phyloP scores from a whole-genome alignment of 2,888 invertebrate genomes.

The Patella ulyssiponensis region DNA sequence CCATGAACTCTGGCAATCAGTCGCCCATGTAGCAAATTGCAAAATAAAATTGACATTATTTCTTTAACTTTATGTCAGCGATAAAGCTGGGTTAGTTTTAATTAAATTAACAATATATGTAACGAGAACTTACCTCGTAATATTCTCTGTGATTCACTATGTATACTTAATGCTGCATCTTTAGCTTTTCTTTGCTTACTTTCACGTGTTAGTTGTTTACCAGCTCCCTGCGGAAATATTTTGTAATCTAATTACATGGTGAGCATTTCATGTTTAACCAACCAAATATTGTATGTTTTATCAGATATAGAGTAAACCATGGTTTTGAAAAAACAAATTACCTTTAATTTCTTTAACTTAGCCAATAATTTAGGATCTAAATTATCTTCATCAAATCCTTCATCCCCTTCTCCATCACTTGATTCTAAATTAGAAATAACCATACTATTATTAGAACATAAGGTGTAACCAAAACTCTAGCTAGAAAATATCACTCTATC shows the following conservation, averaged over 20 bases:
- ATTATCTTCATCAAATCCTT: conserved; percentile 54
- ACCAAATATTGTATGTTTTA: too few relatives aligned
- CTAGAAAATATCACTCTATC: background rate
- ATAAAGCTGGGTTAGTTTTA: too few relatives aligned
- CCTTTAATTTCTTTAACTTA: conserved; percentile 48
- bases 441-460: background rate
- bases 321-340: conserved; percentile 2
- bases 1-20: too few relatives aligned
- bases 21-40: too few relatives aligned
- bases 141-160: conserved; percentile 87
- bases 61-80: too few relatives aligned
- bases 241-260: too few relatives aligned
- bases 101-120: background rate
- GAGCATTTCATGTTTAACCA: too few relatives aligned
- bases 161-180: conserved; percentile 76
- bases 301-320: too few relatives aligned
- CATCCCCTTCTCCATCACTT: conserved; percentile 42
- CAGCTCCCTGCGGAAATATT: background rate
- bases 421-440: background rate
- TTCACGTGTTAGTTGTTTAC: conserved; percentile 7
- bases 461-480: background rate
- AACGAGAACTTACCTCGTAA: conserved; percentile 74
- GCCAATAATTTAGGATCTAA: conserved; percentile 53
- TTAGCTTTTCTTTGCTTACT: conserved; percentile 38
- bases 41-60: too few relatives aligned